These are phyloP conservation scores for Coenobita brevimanus DNA, from an alignment of 1,140 invertebrate species.

Conservation along the genomic window DNA sequence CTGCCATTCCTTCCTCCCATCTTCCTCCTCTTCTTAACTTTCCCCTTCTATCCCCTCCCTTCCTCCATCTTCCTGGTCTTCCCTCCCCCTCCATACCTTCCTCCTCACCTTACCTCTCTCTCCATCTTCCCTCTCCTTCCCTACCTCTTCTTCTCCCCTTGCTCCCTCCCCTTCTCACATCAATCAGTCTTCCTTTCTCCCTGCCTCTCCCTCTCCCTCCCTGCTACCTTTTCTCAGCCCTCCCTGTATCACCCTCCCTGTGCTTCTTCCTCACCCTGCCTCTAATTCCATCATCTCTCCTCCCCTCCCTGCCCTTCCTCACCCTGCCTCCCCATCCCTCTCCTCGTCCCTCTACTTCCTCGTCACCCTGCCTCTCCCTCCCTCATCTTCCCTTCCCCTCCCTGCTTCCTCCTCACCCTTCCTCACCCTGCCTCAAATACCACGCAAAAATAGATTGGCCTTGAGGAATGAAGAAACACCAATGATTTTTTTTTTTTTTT, in stretches of 20 bases:
- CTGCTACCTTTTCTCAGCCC: neutral
- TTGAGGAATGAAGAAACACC: too few species aligned
- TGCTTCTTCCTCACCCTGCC: neutral
- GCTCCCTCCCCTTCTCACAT: neutral
- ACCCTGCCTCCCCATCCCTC: neutral
- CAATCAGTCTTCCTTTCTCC: too few species aligned
- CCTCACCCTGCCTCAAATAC: neutral
- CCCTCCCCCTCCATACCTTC: too few species aligned
- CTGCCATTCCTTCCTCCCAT: neutral
- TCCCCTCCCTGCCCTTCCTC: neutral
- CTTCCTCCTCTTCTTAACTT: neutral
- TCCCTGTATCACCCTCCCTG: neutral
- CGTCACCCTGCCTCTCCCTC: neutral
- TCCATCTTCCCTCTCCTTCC: neutral
- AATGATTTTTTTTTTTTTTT: too few species aligned
- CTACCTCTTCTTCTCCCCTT: neutral
- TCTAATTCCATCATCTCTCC: neutral
- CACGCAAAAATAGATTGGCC: too few species aligned
- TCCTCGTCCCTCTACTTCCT: neutral
- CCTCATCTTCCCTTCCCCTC: neutral
- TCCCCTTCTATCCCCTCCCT: neutral
- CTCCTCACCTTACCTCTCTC: neutral
- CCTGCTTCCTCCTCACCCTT: neutral
- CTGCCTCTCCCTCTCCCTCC: too few species aligned
- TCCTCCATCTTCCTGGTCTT: neutral